Evolutionary conservation across 2,113 vertebrate species (phyloP), one percentile per base, ranked within the genome.

Genomic region (Hepsetus odoe): DNA sequence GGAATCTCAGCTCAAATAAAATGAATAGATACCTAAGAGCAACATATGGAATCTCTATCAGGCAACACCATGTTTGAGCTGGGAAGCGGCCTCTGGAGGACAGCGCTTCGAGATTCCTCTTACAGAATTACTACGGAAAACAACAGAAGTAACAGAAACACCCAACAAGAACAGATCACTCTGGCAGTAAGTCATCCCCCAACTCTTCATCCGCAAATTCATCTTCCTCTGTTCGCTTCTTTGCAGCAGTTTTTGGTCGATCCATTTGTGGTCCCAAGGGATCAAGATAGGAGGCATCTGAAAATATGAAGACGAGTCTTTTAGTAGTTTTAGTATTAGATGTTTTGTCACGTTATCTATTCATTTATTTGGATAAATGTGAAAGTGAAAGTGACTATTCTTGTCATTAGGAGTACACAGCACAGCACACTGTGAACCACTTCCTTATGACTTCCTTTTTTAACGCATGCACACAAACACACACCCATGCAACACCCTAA

Each of bases 161-260:
- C 11, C 3, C 26, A 24, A 24, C 18, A 9, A 53, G 24, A 5
- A 26, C 1, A 12, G 6, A 40, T 83, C 92, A 97, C 84, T 98
- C 95, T 7, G 98, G 97, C 87, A 98, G 93, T 76, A 99, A 91
- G 89, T 99, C 95, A 2, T 98, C 97, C 90, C 96, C 96, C 67
- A 98, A 85, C 70, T 97, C 97, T 89, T 97, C 98, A 61, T 98
- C 98, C 44, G 94, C 96, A 89, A 98, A 99, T 59, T 97, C 95
- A 68, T 98, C 96, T 3, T 98, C 97, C 0, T 98, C 97, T 0
- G 64, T 24, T 33, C 88, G 94, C 79, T 92, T 96, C 85, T 90
- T 96, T 76, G 94, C 93, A 46, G 95, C 95, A 0, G 97, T 99
- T 91, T 95, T 99, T 24, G 96, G 97, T 87, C 97, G 92, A 89